phyloP scores from a whole-genome alignment of 2,888 invertebrate species.

The Meteorus cinctellus region DNA sequence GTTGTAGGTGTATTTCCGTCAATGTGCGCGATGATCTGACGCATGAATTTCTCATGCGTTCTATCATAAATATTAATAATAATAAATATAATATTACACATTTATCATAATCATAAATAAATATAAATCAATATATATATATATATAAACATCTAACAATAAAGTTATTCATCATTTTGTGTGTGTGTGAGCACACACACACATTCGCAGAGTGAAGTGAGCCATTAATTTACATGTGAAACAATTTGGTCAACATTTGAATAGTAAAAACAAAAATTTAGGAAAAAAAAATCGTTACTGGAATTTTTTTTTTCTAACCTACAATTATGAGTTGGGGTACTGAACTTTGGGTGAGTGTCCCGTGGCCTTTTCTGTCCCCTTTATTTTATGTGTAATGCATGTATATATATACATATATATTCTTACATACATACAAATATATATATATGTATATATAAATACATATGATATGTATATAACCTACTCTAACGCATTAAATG shows the following conservation, averaged over 20 bases:
- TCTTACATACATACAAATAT: slow-evolving; percentile 16
- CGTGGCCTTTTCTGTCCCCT: slow-evolving; percentile 30
- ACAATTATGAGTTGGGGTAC: slow-evolving; percentile 74
- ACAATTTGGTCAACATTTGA: slow-evolving; percentile 43
- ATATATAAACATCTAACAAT: slow-evolving; percentile 24
- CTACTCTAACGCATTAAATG: too few species aligned
- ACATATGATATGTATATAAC: background rate
- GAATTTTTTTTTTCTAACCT: slow-evolving; percentile 54
- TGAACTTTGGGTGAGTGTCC: slow-evolving; percentile 73
- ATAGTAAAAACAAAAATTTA: slow-evolving; percentile 32
- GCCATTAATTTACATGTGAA: slow-evolving; percentile 49
- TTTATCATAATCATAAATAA: too few species aligned
- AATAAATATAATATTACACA: background rate
- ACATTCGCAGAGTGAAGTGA: slow-evolving; percentile 23
- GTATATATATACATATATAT: slow-evolving; percentile 15
- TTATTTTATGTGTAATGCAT: slow-evolving; percentile 21
- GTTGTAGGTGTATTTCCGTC: slow-evolving; percentile 64
- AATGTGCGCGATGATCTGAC: slow-evolving; percentile 62
- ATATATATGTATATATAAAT: slow-evolving; percentile 10
- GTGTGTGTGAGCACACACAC: slow-evolving; percentile 2
- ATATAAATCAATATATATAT: background rate
- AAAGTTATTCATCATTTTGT: slow-evolving; percentile 11
- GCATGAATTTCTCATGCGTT: slow-evolving; percentile 60
- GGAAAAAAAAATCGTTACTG: background rate
- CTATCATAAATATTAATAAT: slow-evolving; percentile 22